A percentile compares a stretch with the other conserved stretches of the same genome.
Conservation (phyloP, 2,113 vertebrate species). For the Campylomormyrus numenius region DNA sequence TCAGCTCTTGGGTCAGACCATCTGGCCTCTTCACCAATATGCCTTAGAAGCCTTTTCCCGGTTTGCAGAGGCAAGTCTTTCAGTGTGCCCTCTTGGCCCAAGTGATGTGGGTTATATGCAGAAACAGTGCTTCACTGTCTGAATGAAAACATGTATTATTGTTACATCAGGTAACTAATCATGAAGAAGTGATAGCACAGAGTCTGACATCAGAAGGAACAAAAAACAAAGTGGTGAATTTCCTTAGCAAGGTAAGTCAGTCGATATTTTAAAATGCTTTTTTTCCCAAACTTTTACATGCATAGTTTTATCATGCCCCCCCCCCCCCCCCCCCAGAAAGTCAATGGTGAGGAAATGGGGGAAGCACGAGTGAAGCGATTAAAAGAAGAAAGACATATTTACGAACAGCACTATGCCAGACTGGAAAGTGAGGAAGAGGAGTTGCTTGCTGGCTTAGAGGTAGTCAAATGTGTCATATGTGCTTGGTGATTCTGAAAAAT, state of each 20-base stretch:
- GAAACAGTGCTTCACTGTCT: background rate
- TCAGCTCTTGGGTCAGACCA: conserved; percentile 60
- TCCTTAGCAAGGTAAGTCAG: conserved; percentile 79
- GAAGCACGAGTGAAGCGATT: conserved; percentile 58
- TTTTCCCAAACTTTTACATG: background rate
- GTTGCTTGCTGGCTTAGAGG: conserved; percentile 51
- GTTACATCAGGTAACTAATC: conserved; percentile 72
- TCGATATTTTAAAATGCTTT: background rate
- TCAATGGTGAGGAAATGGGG: conserved; percentile 54
- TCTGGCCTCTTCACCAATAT: conserved; percentile 79
- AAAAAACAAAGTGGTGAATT: conserved; percentile 76
- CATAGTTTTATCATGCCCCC: background rate
- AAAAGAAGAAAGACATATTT: conserved; percentile 56
- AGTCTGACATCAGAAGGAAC: conserved; percentile 74
- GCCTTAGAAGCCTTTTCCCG: conserved; percentile 77
- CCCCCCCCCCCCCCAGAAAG: conserved; percentile 48
- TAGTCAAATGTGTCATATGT: conserved; percentile 28
- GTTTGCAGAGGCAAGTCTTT: conserved; percentile 78
- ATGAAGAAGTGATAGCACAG: conserved; percentile 80
- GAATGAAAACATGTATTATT: background rate
- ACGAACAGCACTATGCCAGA: conserved; percentile 42
- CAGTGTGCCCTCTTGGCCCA: background rate
- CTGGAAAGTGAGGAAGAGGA: conserved; percentile 34
- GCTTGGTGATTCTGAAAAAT: background rate
- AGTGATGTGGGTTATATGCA: background rate